These are phyloP conservation scores for Gryllus bimaculatus DNA, from an alignment of 1,140 invertebrate genomes.

Conservation along the genomic window DNA sequence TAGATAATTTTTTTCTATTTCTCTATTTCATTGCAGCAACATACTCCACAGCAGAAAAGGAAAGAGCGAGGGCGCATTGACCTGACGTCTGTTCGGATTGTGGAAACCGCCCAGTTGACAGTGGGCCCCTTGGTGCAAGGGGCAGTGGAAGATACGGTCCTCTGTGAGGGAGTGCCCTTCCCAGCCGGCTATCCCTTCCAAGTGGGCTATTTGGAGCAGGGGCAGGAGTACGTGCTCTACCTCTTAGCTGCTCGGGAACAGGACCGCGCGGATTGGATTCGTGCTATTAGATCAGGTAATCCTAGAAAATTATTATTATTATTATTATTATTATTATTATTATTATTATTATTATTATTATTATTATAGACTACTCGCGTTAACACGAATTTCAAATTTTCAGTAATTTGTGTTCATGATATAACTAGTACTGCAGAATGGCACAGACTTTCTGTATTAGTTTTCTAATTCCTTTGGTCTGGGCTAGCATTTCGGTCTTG, in stretches of 20 bases:
- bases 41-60: slow-evolving; percentile 46
- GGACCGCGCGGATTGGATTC: slow-evolving; percentile 67
- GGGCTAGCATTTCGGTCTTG: too few species aligned
- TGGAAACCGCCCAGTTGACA: slow-evolving; percentile 57
- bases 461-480: too few species aligned
- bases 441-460: too few species aligned
- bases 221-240: slow-evolving; percentile 66
- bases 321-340: slow-evolving; percentile 8
- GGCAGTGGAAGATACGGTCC: slow-evolving; percentile 30
- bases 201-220: slow-evolving; percentile 62
- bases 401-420: too few species aligned
- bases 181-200: slow-evolving; percentile 51
- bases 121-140: slow-evolving; percentile 29
- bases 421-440: too few species aligned
- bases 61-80: slow-evolving; percentile 71
- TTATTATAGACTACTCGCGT: not conserved
- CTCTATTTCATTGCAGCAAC: not conserved
- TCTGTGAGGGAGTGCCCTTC: slow-evolving; percentile 27
- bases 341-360: not conserved
- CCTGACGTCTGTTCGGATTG: slow-evolving; percentile 58
- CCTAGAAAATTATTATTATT: not conserved
- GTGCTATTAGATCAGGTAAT: slow-evolving; percentile 59
- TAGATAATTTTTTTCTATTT: not conserved
- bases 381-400: not conserved
- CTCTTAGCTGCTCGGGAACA: slow-evolving; percentile 58